Conservation (phyloP, 2,797 vertebrate species). For the Melanotaenia parkinsoni region DNA sequence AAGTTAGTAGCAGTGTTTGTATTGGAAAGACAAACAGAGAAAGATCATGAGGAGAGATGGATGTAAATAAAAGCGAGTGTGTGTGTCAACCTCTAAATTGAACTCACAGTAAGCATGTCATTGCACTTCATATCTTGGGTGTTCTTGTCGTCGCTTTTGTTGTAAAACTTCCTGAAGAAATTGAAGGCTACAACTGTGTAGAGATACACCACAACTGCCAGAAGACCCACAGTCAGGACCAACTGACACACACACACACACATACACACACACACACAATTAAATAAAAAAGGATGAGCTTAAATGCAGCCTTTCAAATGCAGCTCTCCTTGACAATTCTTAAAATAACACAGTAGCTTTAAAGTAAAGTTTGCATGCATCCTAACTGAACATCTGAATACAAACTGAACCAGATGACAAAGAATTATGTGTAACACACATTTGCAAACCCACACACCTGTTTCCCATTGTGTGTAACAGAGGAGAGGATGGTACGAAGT, state of each 20-base stretch:
- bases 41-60: neutral
- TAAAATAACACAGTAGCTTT: constrained; percentile 33
- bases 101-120: constrained; percentile 83
- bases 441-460: constrained; percentile 70
- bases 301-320: constrained; percentile 18
- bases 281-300: constrained; percentile 44
- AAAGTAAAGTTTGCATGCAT: constrained; percentile 46
- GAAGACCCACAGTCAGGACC: constrained; percentile 79
- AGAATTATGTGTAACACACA: constrained; percentile 9
- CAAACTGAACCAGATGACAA: constrained; percentile 36
- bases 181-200: constrained; percentile 86
- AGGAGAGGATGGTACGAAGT: constrained; percentile 83
- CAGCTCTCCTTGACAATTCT: constrained; percentile 33
- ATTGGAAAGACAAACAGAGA: constrained; percentile 36
- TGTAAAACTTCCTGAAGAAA: constrained; percentile 85
- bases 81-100: constrained; percentile 10
- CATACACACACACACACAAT: constrained; percentile 7
- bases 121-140: constrained; percentile 84
- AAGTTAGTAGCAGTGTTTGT: constrained; percentile 37
- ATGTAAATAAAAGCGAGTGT: constrained; percentile 3
- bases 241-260: constrained; percentile 59
- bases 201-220: constrained; percentile 85
- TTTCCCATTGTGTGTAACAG: constrained; percentile 85
- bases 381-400: constrained; percentile 30
- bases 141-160: constrained; percentile 76